Evolutionary conservation across 2,113 vertebrate genomes (phyloP).

Genomic region (Pitta sordida): DNA sequence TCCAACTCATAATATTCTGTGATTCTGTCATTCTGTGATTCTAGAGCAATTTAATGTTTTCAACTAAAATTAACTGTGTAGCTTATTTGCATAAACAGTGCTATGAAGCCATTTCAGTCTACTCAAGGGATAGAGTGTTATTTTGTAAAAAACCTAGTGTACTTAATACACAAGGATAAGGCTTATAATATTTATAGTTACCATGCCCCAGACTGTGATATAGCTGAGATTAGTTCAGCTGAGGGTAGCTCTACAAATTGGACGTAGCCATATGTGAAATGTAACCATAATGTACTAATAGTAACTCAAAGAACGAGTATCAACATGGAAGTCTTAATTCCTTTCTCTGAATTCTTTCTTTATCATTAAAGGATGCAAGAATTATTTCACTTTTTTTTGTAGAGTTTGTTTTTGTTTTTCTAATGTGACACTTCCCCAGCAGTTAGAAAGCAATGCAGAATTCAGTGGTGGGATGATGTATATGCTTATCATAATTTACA

Average conservation of each 20-base stretch:
- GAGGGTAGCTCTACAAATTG: background rate
- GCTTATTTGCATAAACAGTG: conserved; percentile 62
- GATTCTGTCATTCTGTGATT: too few relatives aligned
- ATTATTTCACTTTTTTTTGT: background rate
- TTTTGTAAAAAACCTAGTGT: conserved; percentile 35
- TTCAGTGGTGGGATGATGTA: background rate
- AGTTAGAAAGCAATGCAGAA: background rate
- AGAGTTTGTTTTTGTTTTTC: background rate
- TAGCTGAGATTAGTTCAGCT: background rate
- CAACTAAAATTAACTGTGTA: conserved; percentile 58
- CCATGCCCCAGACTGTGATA: background rate
- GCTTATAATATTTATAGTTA: conserved; percentile 32
- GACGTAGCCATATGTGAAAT: background rate
- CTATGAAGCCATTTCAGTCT: conserved; percentile 49
- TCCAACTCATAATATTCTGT: too few relatives aligned
- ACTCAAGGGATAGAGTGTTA: conserved; percentile 27
- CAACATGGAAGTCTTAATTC: background rate
- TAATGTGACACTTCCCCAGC: background rate
- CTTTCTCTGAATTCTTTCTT: background rate
- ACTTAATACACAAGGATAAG: conserved; percentile 18
- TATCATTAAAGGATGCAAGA: background rate
- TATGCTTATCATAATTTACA: background rate
- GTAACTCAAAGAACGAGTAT: background rate
- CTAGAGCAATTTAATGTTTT: conserved; percentile 56
- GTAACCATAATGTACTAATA: background rate